These are phyloP conservation scores for Prunella himalayana DNA, from an alignment of 2,113 vertebrate genomes.

Conservation along the genomic window DNA sequence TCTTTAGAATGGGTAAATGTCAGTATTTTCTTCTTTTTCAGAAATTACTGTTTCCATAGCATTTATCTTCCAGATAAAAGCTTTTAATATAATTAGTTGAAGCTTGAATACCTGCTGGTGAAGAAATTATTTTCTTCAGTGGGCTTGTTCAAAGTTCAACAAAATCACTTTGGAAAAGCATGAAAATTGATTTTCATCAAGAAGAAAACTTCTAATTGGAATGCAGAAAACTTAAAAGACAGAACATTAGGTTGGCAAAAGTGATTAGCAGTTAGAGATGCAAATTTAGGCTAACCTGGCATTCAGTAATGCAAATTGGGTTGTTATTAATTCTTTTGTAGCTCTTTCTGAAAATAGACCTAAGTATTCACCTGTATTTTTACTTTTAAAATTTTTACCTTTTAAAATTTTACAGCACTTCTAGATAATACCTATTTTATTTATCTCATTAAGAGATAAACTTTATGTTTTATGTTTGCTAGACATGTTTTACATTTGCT, in stretches of 20 bases:
- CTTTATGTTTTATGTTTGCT: background rate
- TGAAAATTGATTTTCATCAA: background rate
- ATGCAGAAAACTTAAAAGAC: background rate
- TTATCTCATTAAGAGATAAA: background rate
- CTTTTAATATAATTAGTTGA: background rate
- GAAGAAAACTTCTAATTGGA: background rate
- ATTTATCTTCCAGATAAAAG: background rate
- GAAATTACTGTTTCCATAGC: background rate
- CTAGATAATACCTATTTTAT: background rate
- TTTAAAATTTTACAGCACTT: background rate
- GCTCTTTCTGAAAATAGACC: background rate
- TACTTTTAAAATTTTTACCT: background rate
- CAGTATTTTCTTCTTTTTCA: background rate
- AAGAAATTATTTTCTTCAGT: background rate
- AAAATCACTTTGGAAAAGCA: background rate
- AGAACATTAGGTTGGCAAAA: background rate
- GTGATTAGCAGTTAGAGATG: background rate
- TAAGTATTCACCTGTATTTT: background rate
- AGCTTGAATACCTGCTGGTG: background rate
- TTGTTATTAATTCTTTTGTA: background rate
- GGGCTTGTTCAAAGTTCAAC: background rate
- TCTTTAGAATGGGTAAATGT: background rate
- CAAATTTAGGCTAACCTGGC: background rate
- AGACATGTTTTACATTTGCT: background rate
- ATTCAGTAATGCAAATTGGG: background rate